Base-by-base conservation (phyloP, 2,113 vertebrate species). In the Hymenochirus boettgeri region DNA sequence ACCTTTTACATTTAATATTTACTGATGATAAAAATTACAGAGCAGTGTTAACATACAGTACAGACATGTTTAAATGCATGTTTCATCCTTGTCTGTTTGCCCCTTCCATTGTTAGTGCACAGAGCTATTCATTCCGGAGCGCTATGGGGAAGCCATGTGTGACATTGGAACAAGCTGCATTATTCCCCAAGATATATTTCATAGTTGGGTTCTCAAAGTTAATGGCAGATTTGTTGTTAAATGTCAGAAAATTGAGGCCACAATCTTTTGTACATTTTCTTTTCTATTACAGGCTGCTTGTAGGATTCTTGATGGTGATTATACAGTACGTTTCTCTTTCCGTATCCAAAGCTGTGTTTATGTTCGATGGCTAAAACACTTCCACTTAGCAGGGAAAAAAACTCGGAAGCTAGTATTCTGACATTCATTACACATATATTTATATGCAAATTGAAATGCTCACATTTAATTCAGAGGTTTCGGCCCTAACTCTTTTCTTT, bases 171-270 rank as follows among this genome's bases (percentile, higher is more conserved):
- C n/a, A n/a, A 42, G 11, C 11, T 4, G 9, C 3, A 45, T 26
- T 24, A 59, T 59, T 59, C 27, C 7, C 7, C 23, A 45, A 24
- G 23, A 59, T 11, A 46, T 11, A 17, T 45, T 19, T n/a, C 8
- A 46, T 27, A 59, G 19, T 46, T 17, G 10, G 21, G 39, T 23
- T 47, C 17, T 57, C 17, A 48, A 57, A 57, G 53, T 48, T 57
- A 57, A 57, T 33, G 62, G 63, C 54, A 26, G 26, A 37, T 25
- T 21, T 27, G 27, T 24, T 65, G 26, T 37, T 35, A 47, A 57
- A 50, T 26, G 63, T 37, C 52, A 50, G 17, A 31, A 19, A 24
- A 24, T 39, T 23, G 7, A 26, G 19, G 26, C 8, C 9, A 13
- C 26, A 11, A 45, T 22, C 19, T 15, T 56, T 45, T 31, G 17